Evolutionary conservation across 2,888 invertebrate species (phyloP).

Genomic region (Acleris cristana): DNA sequence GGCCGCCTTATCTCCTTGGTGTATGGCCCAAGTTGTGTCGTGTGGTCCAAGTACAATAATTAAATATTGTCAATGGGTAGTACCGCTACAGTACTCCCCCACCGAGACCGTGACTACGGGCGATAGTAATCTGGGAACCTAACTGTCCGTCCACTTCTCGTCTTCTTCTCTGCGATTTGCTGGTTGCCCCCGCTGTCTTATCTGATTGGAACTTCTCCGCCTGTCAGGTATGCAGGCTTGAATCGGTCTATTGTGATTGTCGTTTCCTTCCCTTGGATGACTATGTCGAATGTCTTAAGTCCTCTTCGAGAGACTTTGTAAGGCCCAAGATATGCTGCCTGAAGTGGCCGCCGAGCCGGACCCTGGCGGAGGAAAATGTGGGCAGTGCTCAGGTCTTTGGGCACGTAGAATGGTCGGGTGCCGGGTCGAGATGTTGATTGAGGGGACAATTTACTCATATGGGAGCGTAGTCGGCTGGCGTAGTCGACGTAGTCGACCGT

Average conservation of each 20-base stretch:
- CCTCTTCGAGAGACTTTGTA: neutral
- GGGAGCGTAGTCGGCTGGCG: conserved; percentile 5
- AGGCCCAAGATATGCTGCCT: neutral
- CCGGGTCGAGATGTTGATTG: neutral
- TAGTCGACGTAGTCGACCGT: neutral
- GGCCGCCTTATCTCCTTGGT: no score
- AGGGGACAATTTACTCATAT: neutral
- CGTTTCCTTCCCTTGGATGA: neutral
- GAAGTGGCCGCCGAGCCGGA: conserved; percentile 1
- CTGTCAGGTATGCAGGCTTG: neutral
- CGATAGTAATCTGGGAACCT: no score
- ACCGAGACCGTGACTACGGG: no score
- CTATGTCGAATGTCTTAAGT: neutral
- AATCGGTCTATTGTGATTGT: conserved; percentile 9
- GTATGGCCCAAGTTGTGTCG: no score
- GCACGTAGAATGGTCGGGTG: neutral
- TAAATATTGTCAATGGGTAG: no score
- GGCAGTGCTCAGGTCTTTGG: neutral
- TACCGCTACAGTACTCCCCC: no score
- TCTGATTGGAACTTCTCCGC: neutral
- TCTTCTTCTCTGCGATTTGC: neutral
- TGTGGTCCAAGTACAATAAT: no score
- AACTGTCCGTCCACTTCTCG: no score
- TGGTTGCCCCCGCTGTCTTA: neutral
- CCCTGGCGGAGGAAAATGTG: neutral